These are phyloP conservation scores for Fistularia commersonii DNA, from an alignment of 2,797 vertebrate genomes.

Conservation along the genomic window DNA sequence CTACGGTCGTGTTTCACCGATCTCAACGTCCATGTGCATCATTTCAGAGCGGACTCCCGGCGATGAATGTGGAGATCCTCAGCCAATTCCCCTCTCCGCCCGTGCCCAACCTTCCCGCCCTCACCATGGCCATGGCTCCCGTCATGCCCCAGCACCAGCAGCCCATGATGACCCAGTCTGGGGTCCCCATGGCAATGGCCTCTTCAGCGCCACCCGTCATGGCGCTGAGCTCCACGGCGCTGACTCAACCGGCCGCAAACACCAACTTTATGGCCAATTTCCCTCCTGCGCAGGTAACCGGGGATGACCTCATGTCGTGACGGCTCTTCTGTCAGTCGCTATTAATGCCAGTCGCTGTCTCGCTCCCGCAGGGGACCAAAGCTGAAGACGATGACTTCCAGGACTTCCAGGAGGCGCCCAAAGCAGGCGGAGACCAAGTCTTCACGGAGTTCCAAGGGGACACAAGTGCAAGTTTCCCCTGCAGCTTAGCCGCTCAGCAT, in stretches of 20 bases:
- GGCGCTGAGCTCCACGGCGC: constrained; percentile 66
- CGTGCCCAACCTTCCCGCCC: constrained; percentile 85
- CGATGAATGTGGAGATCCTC: constrained; percentile 88
- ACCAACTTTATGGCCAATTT: constrained; percentile 75
- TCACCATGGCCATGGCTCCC: constrained; percentile 81
- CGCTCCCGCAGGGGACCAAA: constrained; percentile 76
- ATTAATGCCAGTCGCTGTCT: neutral
- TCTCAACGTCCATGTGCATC: neutral
- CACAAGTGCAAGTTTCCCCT: constrained; percentile 71
- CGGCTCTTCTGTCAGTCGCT: neutral
- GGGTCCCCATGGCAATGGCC: constrained; percentile 77
- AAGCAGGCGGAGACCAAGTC: constrained; percentile 83
- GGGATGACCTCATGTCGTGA: neutral
- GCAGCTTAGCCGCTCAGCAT: constrained; percentile 70
- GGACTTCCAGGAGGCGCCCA: constrained; percentile 97
- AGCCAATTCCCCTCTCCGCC: constrained; percentile 92
- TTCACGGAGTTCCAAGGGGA: constrained; percentile 92
- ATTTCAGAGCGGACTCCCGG: constrained; percentile 87
- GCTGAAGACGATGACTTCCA: constrained; percentile 96
- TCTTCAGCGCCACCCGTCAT: constrained; percentile 73
- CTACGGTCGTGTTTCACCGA: neutral
- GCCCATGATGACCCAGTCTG: constrained; percentile 76
- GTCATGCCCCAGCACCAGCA: constrained; percentile 78
- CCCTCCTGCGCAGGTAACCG: constrained; percentile 58
- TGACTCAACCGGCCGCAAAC: constrained; percentile 49